Conservation (phyloP, 2,888 invertebrate species). For the Torymus tubicola region DNA sequence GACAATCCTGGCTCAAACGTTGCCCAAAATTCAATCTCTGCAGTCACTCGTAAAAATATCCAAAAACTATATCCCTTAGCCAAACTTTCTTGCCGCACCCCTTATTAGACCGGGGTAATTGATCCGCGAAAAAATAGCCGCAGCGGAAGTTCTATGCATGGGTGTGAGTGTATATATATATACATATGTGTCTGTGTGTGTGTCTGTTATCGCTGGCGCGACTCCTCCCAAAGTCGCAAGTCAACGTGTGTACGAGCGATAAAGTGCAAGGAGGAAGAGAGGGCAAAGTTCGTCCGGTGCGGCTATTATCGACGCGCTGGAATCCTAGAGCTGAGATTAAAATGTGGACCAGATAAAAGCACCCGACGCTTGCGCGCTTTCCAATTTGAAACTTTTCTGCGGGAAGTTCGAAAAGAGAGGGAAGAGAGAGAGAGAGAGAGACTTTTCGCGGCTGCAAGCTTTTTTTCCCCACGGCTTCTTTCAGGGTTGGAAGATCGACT, state of each 20-base stretch:
- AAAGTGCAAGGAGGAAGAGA: slow-evolving; percentile 1
- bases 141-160: too few relatives aligned
- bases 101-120: slow-evolving; percentile 13
- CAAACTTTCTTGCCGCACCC: too few relatives aligned
- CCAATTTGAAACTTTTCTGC: slow-evolving; percentile 43
- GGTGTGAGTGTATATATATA: too few relatives aligned
- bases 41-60: too few relatives aligned
- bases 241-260: slow-evolving; percentile 35
- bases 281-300: background rate
- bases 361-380: slow-evolving; percentile 34
- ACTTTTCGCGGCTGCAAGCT: too few relatives aligned
- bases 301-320: slow-evolving; percentile 45
- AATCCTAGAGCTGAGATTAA: slow-evolving; percentile 38
- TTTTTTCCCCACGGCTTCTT: too few relatives aligned
- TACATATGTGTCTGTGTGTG: too few relatives aligned
- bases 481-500: background rate
- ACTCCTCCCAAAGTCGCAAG: background rate
- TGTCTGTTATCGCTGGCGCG: slow-evolving; percentile 11
- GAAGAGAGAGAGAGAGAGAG: too few relatives aligned
- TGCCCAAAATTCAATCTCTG: too few relatives aligned
- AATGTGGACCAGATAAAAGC: slow-evolving; percentile 54
- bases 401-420: too few relatives aligned
- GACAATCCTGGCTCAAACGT: too few relatives aligned
- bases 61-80: too few relatives aligned
- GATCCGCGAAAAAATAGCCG: slow-evolving; percentile 24